Percentiles rank a stretch among this genome's conserved stretches.
Conservation (phyloP, 2,113 vertebrate genomes). For the Podarcis raffonei region DNA sequence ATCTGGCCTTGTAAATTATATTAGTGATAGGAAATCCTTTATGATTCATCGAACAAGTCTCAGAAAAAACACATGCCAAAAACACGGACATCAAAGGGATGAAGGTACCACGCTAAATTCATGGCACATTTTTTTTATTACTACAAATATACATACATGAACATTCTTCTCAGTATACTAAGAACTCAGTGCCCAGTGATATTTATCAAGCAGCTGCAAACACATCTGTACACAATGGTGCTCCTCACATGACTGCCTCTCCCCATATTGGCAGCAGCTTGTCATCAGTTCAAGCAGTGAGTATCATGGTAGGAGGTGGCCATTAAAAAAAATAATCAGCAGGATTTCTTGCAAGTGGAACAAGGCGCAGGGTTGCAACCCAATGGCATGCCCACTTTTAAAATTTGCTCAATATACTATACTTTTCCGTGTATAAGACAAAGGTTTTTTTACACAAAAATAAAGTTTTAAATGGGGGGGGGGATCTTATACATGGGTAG, state of each 20-base stretch:
- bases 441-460: too few relatives aligned
- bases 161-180: background rate
- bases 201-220: background rate
- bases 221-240: background rate
- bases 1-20: too few relatives aligned
- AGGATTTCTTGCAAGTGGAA: background rate
- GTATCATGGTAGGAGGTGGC: background rate
- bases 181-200: background rate
- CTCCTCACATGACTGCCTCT: background rate
- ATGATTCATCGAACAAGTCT: too few relatives aligned
- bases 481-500: too few relatives aligned
- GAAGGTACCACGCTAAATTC: too few relatives aligned
- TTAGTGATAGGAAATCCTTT: too few relatives aligned
- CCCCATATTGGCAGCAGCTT: background rate
- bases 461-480: too few relatives aligned
- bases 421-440: too few relatives aligned
- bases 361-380: background rate
- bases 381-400: background rate
- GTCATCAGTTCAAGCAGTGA: background rate
- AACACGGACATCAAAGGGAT: too few relatives aligned
- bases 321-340: background rate
- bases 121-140: too few relatives aligned
- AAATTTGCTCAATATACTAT: background rate
- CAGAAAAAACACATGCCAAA: too few relatives aligned
- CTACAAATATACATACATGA: too few relatives aligned